These are phyloP conservation scores for Lagenorhynchus albirostris DNA, from an alignment of 2,113 vertebrate genomes.

Conservation along the genomic window DNA sequence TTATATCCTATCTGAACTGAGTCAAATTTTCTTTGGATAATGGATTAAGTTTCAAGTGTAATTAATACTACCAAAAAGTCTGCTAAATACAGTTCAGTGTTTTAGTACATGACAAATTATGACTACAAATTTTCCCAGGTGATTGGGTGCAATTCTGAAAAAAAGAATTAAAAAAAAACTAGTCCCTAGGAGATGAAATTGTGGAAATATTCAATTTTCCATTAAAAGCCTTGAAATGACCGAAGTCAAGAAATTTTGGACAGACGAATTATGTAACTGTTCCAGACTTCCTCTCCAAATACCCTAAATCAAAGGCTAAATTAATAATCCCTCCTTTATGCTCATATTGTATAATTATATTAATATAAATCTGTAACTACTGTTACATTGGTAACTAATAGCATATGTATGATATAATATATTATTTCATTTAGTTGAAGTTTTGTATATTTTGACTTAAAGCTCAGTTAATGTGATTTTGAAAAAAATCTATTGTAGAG, in stretches of 20 bases:
- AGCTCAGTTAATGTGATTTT: background rate
- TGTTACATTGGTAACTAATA: background rate
- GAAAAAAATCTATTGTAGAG: background rate
- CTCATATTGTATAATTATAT: background rate
- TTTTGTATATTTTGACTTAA: background rate
- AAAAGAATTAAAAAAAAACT: background rate
- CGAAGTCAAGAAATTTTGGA: background rate
- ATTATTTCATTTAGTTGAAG: background rate
- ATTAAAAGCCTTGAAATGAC: background rate
- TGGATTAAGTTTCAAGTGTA: background rate
- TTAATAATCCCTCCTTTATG: background rate
- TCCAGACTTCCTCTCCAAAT: background rate
- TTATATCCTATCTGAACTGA: background rate
- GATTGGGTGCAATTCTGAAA: rapidly evolving
- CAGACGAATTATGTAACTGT: background rate
- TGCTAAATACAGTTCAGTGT: background rate
- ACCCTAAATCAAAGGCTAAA: background rate
- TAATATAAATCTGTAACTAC: background rate
- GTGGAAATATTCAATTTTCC: background rate
- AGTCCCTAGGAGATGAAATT: background rate
- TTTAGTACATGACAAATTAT: background rate
- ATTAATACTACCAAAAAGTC: background rate
- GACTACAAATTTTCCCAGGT: background rate
- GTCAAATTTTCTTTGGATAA: background rate
- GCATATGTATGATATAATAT: background rate